These are phyloP conservation scores for Entomobrya proxima DNA, from an alignment of 2,888 invertebrate genomes.

Conservation along the genomic window DNA sequence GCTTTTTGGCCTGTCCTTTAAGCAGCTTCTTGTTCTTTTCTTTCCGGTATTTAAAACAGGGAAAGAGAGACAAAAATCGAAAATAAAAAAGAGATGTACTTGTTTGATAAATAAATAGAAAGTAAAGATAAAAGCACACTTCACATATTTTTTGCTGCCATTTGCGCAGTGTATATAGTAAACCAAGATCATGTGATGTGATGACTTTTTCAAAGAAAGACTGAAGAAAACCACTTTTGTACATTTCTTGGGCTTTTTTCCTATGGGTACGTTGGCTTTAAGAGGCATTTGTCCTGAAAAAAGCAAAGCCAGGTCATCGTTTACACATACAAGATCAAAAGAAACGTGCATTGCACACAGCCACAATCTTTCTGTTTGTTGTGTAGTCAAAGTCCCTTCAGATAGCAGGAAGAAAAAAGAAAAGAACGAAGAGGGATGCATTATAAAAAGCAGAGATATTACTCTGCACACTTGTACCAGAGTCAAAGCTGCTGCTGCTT, in stretches of 20 bases:
- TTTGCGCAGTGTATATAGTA: neutral
- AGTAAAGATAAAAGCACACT: neutral
- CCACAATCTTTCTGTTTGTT: too few relatives aligned
- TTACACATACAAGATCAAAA: neutral
- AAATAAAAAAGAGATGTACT: neutral
- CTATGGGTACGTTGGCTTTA: neutral
- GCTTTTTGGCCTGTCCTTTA: neutral
- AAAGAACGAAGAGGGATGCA: too few relatives aligned
- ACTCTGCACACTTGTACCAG: neutral
- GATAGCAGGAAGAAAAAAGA: too few relatives aligned
- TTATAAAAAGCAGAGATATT: too few relatives aligned
- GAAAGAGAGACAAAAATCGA: neutral
- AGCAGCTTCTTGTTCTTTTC: neutral
- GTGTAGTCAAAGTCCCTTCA: too few relatives aligned
- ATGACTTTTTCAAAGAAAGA: neutral
- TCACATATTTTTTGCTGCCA: neutral
- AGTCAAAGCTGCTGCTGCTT: too few relatives aligned
- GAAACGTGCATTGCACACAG: too few relatives aligned
- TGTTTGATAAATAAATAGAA: neutral
- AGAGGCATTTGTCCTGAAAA: neutral
- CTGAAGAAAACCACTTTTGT: neutral
- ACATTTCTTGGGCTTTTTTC: neutral
- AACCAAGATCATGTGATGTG: neutral
- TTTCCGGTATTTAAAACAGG: conserved; percentile 11
- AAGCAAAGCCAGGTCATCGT: neutral